Evolutionary conservation across 2,113 vertebrate genomes (phyloP).

Genomic region (Apodemus speciosus): DNA sequence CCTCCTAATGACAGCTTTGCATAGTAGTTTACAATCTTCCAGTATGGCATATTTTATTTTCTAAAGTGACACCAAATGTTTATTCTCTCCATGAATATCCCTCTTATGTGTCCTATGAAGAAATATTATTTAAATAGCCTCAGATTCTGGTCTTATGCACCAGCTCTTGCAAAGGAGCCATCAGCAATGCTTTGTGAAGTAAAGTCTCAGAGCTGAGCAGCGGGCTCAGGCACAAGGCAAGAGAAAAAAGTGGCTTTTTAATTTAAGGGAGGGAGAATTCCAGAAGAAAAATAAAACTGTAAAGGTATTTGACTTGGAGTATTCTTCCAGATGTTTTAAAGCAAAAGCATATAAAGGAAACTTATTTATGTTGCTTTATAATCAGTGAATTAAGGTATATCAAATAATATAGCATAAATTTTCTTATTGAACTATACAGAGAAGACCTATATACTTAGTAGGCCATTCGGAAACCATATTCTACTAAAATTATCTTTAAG

Average conservation of each 20-base stretch:
- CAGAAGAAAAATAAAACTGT: slow-evolving; percentile 46
- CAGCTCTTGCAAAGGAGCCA: neutral
- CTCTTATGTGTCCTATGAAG: neutral
- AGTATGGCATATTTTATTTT: neutral
- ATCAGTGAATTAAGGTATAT: neutral
- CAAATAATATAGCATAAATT: neutral
- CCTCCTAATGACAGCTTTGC: neutral
- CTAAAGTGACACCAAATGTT: neutral
- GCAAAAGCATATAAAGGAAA: neutral
- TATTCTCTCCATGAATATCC: slow-evolving; percentile 18
- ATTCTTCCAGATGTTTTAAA: neutral
- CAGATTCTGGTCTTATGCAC: neutral
- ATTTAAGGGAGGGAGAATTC: slow-evolving; percentile 7
- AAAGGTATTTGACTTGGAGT: slow-evolving; percentile 6
- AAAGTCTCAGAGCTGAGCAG: slow-evolving; percentile 46
- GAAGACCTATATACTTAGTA: neutral
- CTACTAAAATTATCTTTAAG: slow-evolving; percentile 38
- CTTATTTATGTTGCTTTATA: neutral
- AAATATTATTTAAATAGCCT: slow-evolving; percentile 15
- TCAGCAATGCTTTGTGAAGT: slow-evolving; percentile 55
- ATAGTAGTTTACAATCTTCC: neutral
- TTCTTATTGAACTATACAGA: neutral
- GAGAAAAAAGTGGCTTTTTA: slow-evolving; percentile 33
- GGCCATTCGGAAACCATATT: neutral
- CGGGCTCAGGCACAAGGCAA: slow-evolving; percentile 3